Percentiles rank a stretch among this genome's conserved stretches.
phyloP scores from a whole-genome alignment of 2,888 invertebrate species.

The Caenorhabditis angaria region DNA sequence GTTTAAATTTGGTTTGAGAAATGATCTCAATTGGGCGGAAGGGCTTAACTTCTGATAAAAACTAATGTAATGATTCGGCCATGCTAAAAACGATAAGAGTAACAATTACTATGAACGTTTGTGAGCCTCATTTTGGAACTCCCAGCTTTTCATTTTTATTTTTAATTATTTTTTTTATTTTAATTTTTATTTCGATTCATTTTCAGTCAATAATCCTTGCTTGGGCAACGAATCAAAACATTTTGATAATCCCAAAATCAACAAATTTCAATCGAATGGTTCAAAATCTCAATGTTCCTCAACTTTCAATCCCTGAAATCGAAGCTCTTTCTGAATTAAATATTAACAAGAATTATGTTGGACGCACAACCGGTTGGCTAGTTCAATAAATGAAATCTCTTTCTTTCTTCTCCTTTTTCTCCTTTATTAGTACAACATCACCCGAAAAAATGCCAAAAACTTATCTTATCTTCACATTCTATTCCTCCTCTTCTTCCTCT shows the following conservation, averaged over 20 bases:
- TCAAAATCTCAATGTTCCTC: conserved; percentile 23
- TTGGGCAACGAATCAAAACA: conserved; percentile 82
- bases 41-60: no score
- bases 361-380: conserved; percentile 48
- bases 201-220: conserved; percentile 75
- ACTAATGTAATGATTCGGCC: no score
- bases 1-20: background rate
- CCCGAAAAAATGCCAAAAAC: background rate
- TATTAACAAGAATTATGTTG: conserved; percentile 34
- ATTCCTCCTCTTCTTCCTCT: background rate
- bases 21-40: no score
- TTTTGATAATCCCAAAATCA: conserved; percentile 73
- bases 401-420: background rate
- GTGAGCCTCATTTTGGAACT: no score
- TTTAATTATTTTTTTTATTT: background rate
- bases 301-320: conserved; percentile 28
- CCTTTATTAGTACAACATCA: background rate
- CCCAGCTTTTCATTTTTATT: no score
- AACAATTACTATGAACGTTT: no score
- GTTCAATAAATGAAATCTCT: conserved; percentile 15
- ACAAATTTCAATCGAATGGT: conserved; percentile 30
- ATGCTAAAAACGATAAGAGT: no score
- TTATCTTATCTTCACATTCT: background rate
- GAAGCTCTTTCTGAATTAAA: conserved; percentile 23
- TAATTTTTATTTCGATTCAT: background rate